These are phyloP conservation scores for Percopsis transmontana DNA, from an alignment of 2,113 vertebrate species.

Conservation along the genomic window DNA sequence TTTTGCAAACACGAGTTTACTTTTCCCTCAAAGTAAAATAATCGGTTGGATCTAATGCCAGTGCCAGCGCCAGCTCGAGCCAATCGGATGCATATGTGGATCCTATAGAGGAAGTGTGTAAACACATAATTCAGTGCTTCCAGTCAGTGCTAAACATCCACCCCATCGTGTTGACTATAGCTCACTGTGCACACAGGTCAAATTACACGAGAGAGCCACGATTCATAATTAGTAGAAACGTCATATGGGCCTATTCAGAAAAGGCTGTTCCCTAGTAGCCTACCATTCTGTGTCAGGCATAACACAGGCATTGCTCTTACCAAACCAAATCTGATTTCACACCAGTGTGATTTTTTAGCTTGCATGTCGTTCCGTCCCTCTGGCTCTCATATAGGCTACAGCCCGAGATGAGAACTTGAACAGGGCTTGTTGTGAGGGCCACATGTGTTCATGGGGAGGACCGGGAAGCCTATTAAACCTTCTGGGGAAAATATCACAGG, in stretches of 20 bases:
- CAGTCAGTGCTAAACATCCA: conserved; percentile 19
- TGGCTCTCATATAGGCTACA: conserved; percentile 46
- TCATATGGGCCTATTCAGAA: conserved; percentile 39
- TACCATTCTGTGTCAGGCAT: conserved; percentile 45
- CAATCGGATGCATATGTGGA: too few species aligned
- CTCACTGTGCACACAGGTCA: conserved; percentile 35
- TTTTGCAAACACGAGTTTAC: background rate
- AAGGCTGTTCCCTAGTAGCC: too few species aligned
- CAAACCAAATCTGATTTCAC: conserved; percentile 45
- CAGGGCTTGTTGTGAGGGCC: conserved; percentile 37
- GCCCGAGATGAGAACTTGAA: conserved; percentile 46
- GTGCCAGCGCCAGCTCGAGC: too few species aligned
- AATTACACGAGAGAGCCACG: conserved; percentile 25
- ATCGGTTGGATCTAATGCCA: too few species aligned
- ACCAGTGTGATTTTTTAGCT: conserved; percentile 32
- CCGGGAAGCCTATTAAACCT: conserved; percentile 43
- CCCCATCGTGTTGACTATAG: conserved; percentile 35
- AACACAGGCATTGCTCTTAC: conserved; percentile 52
- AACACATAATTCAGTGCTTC: background rate
- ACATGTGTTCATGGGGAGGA: conserved; percentile 31
- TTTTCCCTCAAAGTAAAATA: too few species aligned
- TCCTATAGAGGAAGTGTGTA: conserved; percentile 1
- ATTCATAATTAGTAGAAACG: conserved; percentile 47
- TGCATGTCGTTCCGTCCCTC: conserved; percentile 18
- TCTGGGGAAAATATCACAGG: conserved; percentile 40